Percentiles rank a stretch among this genome's conserved stretches.
These are phyloP conservation scores for Turritopsis rubra DNA, from an alignment of 30 jellyfish, hydroid and myxozoan species.

Conservation along the genomic window DNA sequence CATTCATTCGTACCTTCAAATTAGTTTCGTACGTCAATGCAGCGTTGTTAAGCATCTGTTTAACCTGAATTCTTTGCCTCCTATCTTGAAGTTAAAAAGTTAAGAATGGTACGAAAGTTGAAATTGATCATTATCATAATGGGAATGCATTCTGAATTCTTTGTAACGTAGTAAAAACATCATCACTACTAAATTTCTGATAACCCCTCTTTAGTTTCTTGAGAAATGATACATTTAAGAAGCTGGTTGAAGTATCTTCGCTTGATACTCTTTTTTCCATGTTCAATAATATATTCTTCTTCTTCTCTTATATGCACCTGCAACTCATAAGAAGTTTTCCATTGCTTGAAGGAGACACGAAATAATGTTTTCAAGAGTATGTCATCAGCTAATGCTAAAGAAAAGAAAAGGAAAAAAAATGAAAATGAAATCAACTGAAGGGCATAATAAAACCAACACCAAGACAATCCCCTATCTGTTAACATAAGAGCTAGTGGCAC, in stretches of 20 bases:
- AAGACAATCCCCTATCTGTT: too few species aligned
- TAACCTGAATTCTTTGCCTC: neutral
- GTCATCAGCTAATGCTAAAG: neutral
- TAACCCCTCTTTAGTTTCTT: neutral
- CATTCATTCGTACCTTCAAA: neutral
- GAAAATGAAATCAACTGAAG: too few species aligned
- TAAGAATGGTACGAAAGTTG: neutral
- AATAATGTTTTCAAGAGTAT: neutral
- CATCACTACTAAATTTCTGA: neutral
- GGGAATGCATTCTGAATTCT: too few species aligned
- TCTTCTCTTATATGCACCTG: neutral
- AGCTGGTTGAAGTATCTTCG: conserved; percentile 9
- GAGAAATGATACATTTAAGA: conserved; percentile 1
- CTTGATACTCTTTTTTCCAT: neutral
- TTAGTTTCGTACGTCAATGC: neutral
- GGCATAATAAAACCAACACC: too few species aligned
- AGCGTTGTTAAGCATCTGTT: neutral
- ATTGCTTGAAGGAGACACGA: neutral
- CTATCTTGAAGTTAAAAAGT: neutral
- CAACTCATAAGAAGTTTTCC: neutral
- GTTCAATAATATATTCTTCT: neutral
- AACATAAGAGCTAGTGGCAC: too few species aligned
- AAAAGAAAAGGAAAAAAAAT: too few species aligned
- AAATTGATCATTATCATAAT: neutral
- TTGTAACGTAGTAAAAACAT: too few species aligned